Conservation (phyloP, 2,888 invertebrate genomes). For the Drosophila pseudotakahashii region DNA sequence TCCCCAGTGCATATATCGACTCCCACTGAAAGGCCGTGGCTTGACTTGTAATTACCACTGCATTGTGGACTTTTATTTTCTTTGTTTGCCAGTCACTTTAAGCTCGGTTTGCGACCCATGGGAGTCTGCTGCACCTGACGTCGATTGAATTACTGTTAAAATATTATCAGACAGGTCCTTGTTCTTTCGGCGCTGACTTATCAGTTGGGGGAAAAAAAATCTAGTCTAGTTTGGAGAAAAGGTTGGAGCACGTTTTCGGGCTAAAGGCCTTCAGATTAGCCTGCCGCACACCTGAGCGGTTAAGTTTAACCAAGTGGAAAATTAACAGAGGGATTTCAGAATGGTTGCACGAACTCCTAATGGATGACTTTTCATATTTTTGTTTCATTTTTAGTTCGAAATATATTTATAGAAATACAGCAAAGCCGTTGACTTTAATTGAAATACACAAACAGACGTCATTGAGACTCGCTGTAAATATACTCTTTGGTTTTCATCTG, state of each 20-base stretch:
- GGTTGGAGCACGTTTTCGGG: not conserved
- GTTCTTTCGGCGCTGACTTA: constrained; percentile 18
- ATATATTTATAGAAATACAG: not conserved
- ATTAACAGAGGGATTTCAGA: constrained; percentile 14
- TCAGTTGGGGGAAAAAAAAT: constrained; percentile 14
- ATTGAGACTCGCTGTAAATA: not conserved
- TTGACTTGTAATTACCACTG: constrained; percentile 73
- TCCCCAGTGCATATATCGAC: constrained; percentile 23
- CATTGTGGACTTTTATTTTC: constrained; percentile 64
- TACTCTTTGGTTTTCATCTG: not conserved
- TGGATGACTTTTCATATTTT: not conserved
- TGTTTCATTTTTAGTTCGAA: constrained; percentile 3
- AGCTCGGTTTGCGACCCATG: constrained; percentile 15
- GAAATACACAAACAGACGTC: not conserved
- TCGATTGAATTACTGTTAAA: constrained; percentile 73
- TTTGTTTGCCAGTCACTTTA: constrained; percentile 42
- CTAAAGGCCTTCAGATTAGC: constrained; percentile 15
- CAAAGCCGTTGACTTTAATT: not conserved
- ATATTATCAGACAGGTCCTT: constrained; percentile 57
- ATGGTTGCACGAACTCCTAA: not conserved
- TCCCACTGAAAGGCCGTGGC: constrained; percentile 42
- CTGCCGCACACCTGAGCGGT: constrained; percentile 20
- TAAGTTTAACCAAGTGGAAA: constrained; percentile 20
- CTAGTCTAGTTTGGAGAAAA: not conserved
- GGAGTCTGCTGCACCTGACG: constrained; percentile 25